Base-by-base conservation (phyloP, 2,113 vertebrate genomes). In the Lipophrys pholis region DNA sequence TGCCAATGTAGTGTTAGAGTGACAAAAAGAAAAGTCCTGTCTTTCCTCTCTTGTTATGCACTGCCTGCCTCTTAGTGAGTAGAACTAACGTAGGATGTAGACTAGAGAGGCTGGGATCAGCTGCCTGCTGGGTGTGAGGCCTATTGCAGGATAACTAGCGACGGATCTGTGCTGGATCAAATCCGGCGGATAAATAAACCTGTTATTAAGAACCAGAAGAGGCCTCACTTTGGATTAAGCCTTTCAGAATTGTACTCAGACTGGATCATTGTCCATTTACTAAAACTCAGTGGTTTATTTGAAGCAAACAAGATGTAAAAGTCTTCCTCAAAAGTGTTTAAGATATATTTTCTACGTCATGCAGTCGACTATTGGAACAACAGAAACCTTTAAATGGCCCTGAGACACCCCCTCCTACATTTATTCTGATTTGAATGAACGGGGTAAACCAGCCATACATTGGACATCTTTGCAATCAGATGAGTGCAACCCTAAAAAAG, bases 31-130 rank as follows among this genome's bases (percentile, higher is more conserved):
- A 90, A 90, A 92, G 87, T 85, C 90, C 92, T 91, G 85, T 91
- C 89, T 93, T 93, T 93, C 87, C 91, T 94, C 90, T 94, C 88
- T 91, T 93, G 93, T 93, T 94, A 95, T 95, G 95, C 95, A 95
- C 93, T 95, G 95, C 93, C 94, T 95, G 94, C 94, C 93, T 95
- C 92, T 93, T 91, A 93, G 94, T 91, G 91, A 91, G 89, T 93
- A 91, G 90, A 86, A 88, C 94, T 93, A 93, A 92, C 69, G 90
- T 93, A 93, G 93, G 91, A 92, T 66, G 87, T 91, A 93, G 91
- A 91, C 90, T 93, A 90, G 83, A 90, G 92, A 93, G 90, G 93
- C 93, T 92, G 91, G 91, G 89, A 90, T 87, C 87, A 85, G 85
- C 86, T 82, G 83, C 81, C 81, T 86, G 87, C 82, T 82, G 75